These are phyloP conservation scores for Yponomeuta cagnagella DNA, from an alignment of 2,888 invertebrate species.

Conservation along the genomic window DNA sequence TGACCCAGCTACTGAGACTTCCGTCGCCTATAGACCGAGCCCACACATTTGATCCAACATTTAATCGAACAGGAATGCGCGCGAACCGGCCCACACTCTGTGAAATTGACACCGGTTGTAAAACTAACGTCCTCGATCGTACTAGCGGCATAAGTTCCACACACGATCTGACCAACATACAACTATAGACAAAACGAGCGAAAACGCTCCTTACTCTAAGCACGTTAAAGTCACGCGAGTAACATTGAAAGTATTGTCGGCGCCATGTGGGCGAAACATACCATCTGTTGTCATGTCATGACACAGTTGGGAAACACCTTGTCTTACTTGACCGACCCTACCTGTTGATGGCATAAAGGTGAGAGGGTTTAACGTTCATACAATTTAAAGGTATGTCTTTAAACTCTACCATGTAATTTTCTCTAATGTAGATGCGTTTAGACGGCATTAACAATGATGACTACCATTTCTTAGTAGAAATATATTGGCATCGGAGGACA, in stretches of 20 bases:
- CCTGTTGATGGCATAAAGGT: slow-evolving; percentile 30
- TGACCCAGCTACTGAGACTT: slow-evolving; percentile 7
- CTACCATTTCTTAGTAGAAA: not conserved
- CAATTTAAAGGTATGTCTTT: not conserved
- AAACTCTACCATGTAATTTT: not conserved
- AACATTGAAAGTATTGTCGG: slow-evolving; percentile 24
- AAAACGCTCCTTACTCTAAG: not conserved
- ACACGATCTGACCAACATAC: not conserved
- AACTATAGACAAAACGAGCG: not conserved
- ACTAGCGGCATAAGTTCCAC: slow-evolving; percentile 17
- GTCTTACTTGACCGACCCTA: slow-evolving; percentile 25
- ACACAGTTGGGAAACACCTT: slow-evolving; percentile 29
- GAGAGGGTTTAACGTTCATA: not conserved
- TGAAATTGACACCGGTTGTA: slow-evolving; percentile 47
- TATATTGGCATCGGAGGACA: not conserved
- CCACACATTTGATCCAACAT: slow-evolving; percentile 20
- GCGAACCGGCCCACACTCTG: slow-evolving; percentile 40
- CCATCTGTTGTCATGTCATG: slow-evolving; percentile 46
- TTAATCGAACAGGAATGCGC: slow-evolving; percentile 32
- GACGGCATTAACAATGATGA: too few species aligned
- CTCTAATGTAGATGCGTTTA: not conserved
- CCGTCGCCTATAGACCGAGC: not conserved
- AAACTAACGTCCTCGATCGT: slow-evolving; percentile 43
- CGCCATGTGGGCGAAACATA: slow-evolving; percentile 56
- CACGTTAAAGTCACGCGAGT: not conserved